These are phyloP conservation scores for Gobiocypris rarus DNA, from an alignment of 2,113 vertebrate genomes.

Conservation along the genomic window DNA sequence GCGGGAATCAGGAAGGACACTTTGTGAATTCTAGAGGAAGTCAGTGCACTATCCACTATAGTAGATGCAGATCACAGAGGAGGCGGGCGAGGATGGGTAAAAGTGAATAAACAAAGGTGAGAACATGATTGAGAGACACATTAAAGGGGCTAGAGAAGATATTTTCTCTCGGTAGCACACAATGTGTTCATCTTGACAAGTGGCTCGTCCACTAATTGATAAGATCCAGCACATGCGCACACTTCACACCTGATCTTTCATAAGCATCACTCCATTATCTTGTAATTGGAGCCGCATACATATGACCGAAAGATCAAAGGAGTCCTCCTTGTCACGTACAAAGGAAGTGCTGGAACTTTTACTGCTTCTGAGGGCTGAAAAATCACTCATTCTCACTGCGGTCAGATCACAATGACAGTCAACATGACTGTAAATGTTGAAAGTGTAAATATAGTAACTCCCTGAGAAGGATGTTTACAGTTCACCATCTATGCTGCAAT, in stretches of 20 bases:
- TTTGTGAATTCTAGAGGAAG: conserved; percentile 71
- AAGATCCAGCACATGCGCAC: conserved; percentile 64
- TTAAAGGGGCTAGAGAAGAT: conserved; percentile 48
- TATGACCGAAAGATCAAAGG: conserved; percentile 70
- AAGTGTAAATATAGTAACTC: conserved; percentile 23
- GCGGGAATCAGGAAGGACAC: conserved; percentile 52
- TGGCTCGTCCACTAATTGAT: conserved; percentile 72
- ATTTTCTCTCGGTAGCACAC: conserved; percentile 58
- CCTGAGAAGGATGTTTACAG: neutral
- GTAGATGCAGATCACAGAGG: conserved; percentile 52
- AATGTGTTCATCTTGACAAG: conserved; percentile 62
- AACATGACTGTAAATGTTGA: conserved; percentile 2
- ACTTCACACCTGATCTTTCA: conserved; percentile 67
- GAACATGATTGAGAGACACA: conserved; percentile 26
- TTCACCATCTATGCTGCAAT: neutral
- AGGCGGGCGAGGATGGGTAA: conserved; percentile 46
- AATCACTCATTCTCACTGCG: conserved; percentile 49
- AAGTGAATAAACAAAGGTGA: conserved; percentile 34
- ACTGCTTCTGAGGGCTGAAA: conserved; percentile 48
- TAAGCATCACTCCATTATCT: conserved; percentile 64
- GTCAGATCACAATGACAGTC: conserved; percentile 41
- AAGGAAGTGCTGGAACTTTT: conserved; percentile 57
- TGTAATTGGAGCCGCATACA: conserved; percentile 57
- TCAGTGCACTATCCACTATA: conserved; percentile 67
- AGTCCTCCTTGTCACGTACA: conserved; percentile 49